Base-by-base conservation (phyloP, 1,140 invertebrate species). In the Leptopilina clavipes region DNA sequence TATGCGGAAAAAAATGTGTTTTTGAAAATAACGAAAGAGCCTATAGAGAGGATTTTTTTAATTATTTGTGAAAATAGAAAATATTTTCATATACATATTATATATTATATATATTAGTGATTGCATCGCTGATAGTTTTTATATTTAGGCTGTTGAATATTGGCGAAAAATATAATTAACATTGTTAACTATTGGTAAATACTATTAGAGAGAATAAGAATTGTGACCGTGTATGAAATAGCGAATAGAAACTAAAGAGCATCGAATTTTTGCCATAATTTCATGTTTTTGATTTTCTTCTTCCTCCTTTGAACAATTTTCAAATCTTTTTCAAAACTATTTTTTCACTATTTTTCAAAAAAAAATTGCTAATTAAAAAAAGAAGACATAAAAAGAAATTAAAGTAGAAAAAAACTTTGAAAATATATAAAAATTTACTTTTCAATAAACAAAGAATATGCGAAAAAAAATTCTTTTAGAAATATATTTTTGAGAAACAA, bases 161-260 rank as follows among this genome's bases (percentile, higher is more conserved):
- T 74, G 75, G 71, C 45, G 73, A 76, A 45, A 45, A 80, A 80
- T 74, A 45, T 70, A 76, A 80, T 72, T 72, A 77, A 82, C 45
- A 73, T 74, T 79, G 81, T 81, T 83, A 79, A 79, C 78, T 81
- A 83, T 79, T 83, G 76, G 73, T 83, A 83, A 76, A 31, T 25
- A 18, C 14, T 14, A n/a, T 3, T n/a, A 48, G 12, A 48, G 45
- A n/a, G 54, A 59, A 22, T 22, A 11, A 19, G 19, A 59, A 52
- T 22, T 31, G n/a, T 37, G 37, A 31, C 5, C 25, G 25, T 31
- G 1, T 31, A 31, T 59, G 7, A 71, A 43, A 54, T 43, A 70
- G 19, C 18, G 19, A 8, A 59, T 8, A 40, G 9, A 40, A 40
- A 40, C 2, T n/a, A n/a, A n/a, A n/a, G n/a, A n/a, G n/a, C n/a